phyloP scores from a whole-genome alignment of 2,888 invertebrate species.

The Tenthredo mesomela region DNA sequence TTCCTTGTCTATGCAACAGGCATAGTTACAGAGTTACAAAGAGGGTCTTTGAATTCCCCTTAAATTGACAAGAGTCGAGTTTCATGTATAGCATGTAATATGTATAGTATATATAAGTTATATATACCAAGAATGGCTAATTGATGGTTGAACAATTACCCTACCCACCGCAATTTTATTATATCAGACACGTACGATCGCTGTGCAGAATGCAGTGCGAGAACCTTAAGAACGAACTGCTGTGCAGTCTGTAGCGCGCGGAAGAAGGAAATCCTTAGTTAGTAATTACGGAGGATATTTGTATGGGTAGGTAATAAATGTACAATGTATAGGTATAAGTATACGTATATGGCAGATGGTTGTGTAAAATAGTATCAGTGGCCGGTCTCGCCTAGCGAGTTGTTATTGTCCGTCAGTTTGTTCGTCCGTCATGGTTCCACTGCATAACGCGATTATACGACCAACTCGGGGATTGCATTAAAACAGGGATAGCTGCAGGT shows the following conservation, averaged over 20 bases:
- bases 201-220: background rate
- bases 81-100: too few relatives aligned
- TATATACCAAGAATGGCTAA: background rate
- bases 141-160: conserved; percentile 6
- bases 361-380: background rate
- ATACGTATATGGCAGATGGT: background rate
- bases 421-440: background rate
- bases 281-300: conserved; percentile 27
- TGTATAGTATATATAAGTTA: background rate
- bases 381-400: conserved; percentile 31
- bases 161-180: background rate
- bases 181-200: conserved; percentile 8
- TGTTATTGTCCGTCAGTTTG: conserved; percentile 23
- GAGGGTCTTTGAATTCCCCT: conserved; percentile 1
- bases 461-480: conserved; percentile 34
- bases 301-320: conserved; percentile 23
- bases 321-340: background rate
- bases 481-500: background rate
- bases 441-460: conserved; percentile 31
- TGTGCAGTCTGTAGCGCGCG: background rate
- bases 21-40: background rate
- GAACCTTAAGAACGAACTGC: background rate
- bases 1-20: background rate
- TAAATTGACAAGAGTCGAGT: background rate
- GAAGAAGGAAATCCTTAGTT: conserved; percentile 39